Base-by-base conservation (phyloP, 1,140 invertebrate species). In the Papilio dardanus region DNA sequence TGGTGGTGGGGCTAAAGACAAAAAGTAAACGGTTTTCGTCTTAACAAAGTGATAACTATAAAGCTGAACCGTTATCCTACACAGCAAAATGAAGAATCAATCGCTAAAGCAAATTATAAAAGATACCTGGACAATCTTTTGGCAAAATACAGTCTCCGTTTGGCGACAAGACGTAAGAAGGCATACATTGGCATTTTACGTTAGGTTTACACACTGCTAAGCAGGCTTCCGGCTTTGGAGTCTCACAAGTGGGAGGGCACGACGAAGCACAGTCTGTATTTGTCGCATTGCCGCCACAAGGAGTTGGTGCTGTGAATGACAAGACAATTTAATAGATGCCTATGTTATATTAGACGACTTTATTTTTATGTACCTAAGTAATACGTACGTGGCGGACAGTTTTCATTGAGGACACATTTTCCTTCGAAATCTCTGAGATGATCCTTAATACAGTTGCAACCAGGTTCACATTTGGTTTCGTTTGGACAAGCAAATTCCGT, bases 61-160 rank as follows among this genome's bases (percentile, higher is more conserved):
- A 37, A 37, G 8, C 8, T 12, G 8, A 10, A 2, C 35, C n/a
- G 19, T 42, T 42, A 2, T 46, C 5, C 42, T 5, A 46, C 5
- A 46, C 1, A n/a, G 42, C 42, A 46, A 46, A 46, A 7, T 46
- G 16, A n/a, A 46, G 42, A 46, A 46, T 1, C 35, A 8, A n/a
- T 3, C 16, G 5, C n/a, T 46, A n/a, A 16, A 46, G 7, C n/a
- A 46, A 1, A 54, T 24, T 24, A 21, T 21, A 8, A 12, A 12
- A 54, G 10, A 54, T 54, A 54, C 50, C 50, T 54, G 50, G 50
- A 54, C 50, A 54, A 8, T 54, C 50, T 28, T 54, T 8, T 8
- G 50, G 74, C 16, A 71, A 33, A 58, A 86, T 83, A 74, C 86
- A 87, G 42, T 78, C 42, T 28, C 78, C 82, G 69, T 84, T 71